Conservation (phyloP, 2,888 invertebrate genomes). For the Drosophila mulleri region DNA sequence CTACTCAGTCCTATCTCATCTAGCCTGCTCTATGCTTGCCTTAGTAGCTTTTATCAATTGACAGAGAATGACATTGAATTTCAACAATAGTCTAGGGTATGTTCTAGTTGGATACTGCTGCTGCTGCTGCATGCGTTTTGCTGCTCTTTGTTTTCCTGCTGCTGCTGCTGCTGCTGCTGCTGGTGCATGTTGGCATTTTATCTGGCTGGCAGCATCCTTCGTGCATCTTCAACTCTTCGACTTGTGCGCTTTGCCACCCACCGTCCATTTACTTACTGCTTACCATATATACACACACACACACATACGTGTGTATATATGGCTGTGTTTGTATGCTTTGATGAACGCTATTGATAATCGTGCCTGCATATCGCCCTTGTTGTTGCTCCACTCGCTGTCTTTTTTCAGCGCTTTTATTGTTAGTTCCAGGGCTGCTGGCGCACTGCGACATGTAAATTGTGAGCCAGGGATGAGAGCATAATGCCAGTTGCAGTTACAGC, state of each 20-base stretch:
- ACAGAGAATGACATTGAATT: too few species aligned
- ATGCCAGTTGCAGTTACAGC: slow-evolving; percentile 18
- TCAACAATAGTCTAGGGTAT: slow-evolving; percentile 20
- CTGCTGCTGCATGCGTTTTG: not conserved
- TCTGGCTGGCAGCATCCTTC: slow-evolving; percentile 37
- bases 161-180: not conserved
- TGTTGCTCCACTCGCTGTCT: slow-evolving; percentile 32
- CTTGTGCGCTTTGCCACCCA: slow-evolving; percentile 10
- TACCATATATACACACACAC: not conserved
- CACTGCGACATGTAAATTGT: slow-evolving; percentile 44
- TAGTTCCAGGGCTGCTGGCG: slow-evolving; percentile 32
- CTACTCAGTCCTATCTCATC: too few species aligned
- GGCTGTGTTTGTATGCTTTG: slow-evolving; percentile 25
- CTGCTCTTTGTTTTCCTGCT: slow-evolving; percentile 10
- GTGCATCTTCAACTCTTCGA: slow-evolving; percentile 27
- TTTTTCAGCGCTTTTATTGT: slow-evolving; percentile 45
- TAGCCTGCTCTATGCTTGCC: too few species aligned
- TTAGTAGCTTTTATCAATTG: too few species aligned
- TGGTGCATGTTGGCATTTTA: slow-evolving; percentile 40
- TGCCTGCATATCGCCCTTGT: slow-evolving; percentile 35
- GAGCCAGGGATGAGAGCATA: slow-evolving; percentile 23
- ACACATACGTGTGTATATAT: not conserved
- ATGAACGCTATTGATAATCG: slow-evolving; percentile 71
- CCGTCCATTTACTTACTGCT: slow-evolving; percentile 29
- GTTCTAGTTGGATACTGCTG: not conserved